Evolutionary conservation across 2,113 vertebrate genomes (phyloP), one percentile per base, ranked within the genome.

Genomic region (Prunella fulvescens): DNA sequence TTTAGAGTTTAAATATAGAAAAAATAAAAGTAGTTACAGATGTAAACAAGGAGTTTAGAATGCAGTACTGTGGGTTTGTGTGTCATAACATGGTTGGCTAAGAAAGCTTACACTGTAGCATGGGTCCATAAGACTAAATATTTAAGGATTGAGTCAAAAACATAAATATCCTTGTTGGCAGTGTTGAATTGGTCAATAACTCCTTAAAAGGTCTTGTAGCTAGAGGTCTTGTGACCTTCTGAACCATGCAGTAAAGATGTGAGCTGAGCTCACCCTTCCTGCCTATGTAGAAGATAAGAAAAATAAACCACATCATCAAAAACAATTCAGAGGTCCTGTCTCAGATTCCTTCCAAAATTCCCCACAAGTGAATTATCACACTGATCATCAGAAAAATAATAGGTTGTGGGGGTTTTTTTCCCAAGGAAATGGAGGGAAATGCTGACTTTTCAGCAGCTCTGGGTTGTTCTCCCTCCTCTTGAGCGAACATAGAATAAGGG

Each of bases 391-490:
- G 31, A 8, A 77, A 72, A 54, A 81, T 44, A 51, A 11, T 9
- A 9, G 7, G 4, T 20, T 53, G 5, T 26, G 25, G 10, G 2
- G 0, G 3, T 12, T 25, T 2, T 12, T 44, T 48, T 25, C 3
- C 23, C 28, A 64, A 87, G 57, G 54, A 71, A 74, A 23, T 3
- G 5, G 22, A 62, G 11, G 11, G 12, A 69, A 86, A 70, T 29
- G 4, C 8, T 60, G 17, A 12, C 50, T 77, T 77, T 86, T 23
- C 39, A 60, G 2, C 31, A 33, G 3, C 7, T 48, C 31, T 40
- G 14, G 3, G 17, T 61, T 87, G 5, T 1, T 4, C 14, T 65
- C 13, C 17, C 11, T 56, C 64, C 33, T 65, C 19, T 80, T 19
- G 61, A 17, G 35, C 2, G 15, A 69, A 35, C 4, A 9, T 13